phyloP scores from a whole-genome alignment of 92 coral and sea anemone species.

The Hydrozoanthus gracilis region DNA sequence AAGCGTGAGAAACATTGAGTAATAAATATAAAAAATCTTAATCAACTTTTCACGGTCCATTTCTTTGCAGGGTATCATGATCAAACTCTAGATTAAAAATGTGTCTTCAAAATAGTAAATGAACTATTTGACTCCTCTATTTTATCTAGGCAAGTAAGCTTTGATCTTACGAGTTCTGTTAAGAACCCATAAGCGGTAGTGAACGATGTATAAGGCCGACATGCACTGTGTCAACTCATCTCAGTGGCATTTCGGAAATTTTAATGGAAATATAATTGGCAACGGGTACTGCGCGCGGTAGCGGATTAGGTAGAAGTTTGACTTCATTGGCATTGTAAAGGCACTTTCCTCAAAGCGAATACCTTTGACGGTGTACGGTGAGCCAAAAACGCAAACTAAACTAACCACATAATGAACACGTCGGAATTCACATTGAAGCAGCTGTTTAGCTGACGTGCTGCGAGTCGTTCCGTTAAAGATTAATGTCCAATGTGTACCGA shows the following conservation, averaged over 20 bases:
- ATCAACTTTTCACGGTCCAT: not conserved
- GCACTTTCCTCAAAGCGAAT: not conserved
- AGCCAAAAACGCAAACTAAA: not conserved
- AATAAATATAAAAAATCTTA: not conserved
- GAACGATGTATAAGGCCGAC: not conserved
- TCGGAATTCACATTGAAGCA: not conserved
- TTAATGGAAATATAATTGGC: slow-evolving; percentile 38
- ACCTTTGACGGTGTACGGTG: not conserved
- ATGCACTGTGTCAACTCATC: not conserved
- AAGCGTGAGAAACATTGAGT: too few species aligned
- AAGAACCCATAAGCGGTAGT: too few species aligned
- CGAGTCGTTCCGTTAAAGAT: slow-evolving; percentile 30
- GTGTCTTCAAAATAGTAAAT: not conserved
- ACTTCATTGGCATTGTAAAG: not conserved
- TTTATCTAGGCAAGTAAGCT: too few species aligned
- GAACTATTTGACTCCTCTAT: not conserved
- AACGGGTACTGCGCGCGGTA: not conserved
- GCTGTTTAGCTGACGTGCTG: not conserved
- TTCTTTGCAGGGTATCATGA: slow-evolving; percentile 10
- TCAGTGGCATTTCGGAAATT: slow-evolving; percentile 40
- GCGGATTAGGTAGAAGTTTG: not conserved
- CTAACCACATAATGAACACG: slow-evolving; percentile 23
- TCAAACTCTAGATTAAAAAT: not conserved
- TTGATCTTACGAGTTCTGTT: too few species aligned
- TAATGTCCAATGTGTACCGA: slow-evolving; percentile 6